Evolutionary conservation across 2,113 vertebrate genomes (phyloP).

Genomic region (Elephantulus edwardii): DNA sequence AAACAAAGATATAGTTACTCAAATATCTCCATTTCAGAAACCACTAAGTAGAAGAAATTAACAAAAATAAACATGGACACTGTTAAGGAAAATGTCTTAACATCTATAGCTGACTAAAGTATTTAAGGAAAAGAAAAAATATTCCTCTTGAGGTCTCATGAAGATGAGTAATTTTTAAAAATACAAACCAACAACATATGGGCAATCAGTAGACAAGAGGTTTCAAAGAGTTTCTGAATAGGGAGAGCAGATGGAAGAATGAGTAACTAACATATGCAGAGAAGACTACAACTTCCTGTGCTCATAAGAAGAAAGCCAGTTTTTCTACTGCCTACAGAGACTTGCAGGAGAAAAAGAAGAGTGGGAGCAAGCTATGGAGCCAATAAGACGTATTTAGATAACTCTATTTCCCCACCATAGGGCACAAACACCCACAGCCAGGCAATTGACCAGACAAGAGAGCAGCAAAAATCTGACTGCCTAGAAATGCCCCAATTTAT

Average conservation of each 20-base stretch:
- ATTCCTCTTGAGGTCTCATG: constrained; percentile 9
- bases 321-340: background rate
- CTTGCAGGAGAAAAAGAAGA: background rate
- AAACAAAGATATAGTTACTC: constrained; percentile 25
- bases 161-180: constrained; percentile 53
- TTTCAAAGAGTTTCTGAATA: constrained; percentile 25
- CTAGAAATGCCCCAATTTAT: background rate
- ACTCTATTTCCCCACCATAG: background rate
- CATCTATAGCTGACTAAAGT: background rate
- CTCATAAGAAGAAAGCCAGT: background rate
- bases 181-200: constrained; percentile 47
- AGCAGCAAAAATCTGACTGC: background rate
- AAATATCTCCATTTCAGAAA: constrained; percentile 42
- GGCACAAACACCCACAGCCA: background rate
- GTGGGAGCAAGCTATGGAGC: background rate
- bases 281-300: background rate
- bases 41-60: background rate
- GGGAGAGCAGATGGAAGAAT: constrained; percentile 31
- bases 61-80: constrained; percentile 34
- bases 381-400: background rate
- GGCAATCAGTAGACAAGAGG: constrained; percentile 32
- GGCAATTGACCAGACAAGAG: background rate
- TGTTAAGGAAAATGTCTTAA: background rate
- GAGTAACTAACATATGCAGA: background rate
- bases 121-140: background rate